Evolutionary conservation across 2,113 vertebrate genomes (phyloP).

Genomic region (Eretmochelys imbricata): DNA sequence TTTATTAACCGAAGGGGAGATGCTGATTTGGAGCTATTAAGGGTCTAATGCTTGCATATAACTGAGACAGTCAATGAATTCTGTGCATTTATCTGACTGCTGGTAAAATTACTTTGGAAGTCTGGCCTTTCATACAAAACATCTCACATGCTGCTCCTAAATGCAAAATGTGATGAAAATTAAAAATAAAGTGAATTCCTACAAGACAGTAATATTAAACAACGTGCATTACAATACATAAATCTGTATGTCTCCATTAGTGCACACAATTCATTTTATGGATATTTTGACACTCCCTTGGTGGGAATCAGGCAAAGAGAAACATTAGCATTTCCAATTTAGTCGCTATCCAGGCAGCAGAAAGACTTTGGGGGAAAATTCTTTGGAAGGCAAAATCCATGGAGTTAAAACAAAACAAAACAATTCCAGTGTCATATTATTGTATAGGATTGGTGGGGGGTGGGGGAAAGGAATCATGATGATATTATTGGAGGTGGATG

Average conservation of each 20-base stretch:
- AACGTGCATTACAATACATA: neutral
- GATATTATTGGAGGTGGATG: neutral
- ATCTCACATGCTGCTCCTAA: neutral
- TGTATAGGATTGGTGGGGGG: neutral
- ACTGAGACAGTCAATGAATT: constrained; percentile 25
- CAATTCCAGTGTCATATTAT: neutral
- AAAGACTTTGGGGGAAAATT: constrained; percentile 19
- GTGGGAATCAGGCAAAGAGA: neutral
- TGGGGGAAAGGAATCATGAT: constrained; percentile 1
- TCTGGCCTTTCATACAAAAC: constrained; percentile 9
- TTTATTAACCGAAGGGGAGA: constrained; percentile 40
- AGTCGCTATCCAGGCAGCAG: neutral
- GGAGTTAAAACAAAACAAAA: neutral
- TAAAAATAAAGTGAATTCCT: constrained; percentile 15
- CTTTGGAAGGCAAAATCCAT: neutral
- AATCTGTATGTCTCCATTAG: neutral
- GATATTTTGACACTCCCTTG: neutral
- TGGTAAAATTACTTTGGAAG: constrained; percentile 27
- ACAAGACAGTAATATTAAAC: constrained; percentile 15
- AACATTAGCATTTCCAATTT: neutral
- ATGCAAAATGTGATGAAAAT: neutral
- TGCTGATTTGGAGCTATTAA: constrained; percentile 13
- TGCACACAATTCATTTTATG: neutral
- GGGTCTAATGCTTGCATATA: constrained; percentile 31
- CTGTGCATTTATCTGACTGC: constrained; percentile 1